Percentiles rank a stretch among this genome's conserved stretches.
Conservation (phyloP, 2,888 invertebrate species). For the Dendrolimus pini region DNA sequence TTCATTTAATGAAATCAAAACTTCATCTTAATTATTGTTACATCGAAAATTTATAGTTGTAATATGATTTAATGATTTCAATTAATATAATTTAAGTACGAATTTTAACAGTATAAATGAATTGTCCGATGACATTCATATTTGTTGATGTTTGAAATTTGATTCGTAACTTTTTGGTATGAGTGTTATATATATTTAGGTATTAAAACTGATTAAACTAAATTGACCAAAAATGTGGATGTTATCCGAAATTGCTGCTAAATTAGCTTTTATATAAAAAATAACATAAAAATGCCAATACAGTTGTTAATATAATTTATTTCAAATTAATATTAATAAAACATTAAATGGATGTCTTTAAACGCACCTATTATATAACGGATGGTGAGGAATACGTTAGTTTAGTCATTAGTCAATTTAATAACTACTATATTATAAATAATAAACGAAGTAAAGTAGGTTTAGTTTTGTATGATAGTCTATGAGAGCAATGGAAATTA, state of each 20-base stretch:
- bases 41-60: too few relatives aligned
- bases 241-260: conserved; percentile 38
- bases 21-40: too few relatives aligned
- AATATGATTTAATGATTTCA: too few relatives aligned
- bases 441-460: conserved; percentile 56
- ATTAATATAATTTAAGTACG: too few relatives aligned
- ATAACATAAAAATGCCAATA: conserved; percentile 33
- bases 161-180: too few relatives aligned
- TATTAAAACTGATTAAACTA: conserved; percentile 35
- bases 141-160: too few relatives aligned
- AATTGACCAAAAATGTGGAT: conserved; percentile 50
- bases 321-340: conserved; percentile 13
- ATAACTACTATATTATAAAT: conserved; percentile 33
- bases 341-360: conserved; percentile 17
- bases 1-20: too few relatives aligned
- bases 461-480: conserved; percentile 44
- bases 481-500: conserved; percentile 22
- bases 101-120: too few relatives aligned
- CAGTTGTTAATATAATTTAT: conserved; percentile 24
- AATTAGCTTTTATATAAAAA: not conserved
- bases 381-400: conserved; percentile 53
- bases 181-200: too few relatives aligned
- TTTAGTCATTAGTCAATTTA: conserved; percentile 64
- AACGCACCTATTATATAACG: conserved; percentile 50
- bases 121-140: too few relatives aligned